These are phyloP conservation scores for Heliconius ismenius DNA, from an alignment of 2,888 invertebrate genomes.

Conservation along the genomic window DNA sequence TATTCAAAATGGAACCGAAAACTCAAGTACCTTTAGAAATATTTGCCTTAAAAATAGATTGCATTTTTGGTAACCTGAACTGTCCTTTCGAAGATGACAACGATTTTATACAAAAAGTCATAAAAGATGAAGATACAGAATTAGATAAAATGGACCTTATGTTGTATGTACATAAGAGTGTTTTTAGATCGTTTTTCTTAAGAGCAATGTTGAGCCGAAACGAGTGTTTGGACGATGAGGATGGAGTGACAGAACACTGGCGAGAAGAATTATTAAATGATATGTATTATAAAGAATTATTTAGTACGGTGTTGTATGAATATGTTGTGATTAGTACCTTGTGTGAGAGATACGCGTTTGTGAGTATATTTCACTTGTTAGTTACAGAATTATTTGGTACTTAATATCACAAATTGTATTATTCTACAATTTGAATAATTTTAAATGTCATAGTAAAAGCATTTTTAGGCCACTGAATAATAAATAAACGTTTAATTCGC, in stretches of 20 bases:
- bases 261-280: constrained; percentile 43
- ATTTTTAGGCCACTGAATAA: no score
- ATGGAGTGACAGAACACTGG: constrained; percentile 24
- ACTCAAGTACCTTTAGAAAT: constrained; percentile 38
- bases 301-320: constrained; percentile 52
- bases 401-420: no score
- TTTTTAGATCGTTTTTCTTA: constrained; percentile 56
- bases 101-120: constrained; percentile 46
- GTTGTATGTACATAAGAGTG: constrained; percentile 45
- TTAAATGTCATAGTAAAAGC: no score
- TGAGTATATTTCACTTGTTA: constrained; percentile 52
- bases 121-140: constrained; percentile 41
- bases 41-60: constrained; percentile 54
- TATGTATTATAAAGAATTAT: constrained; percentile 47
- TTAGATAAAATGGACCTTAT: constrained; percentile 49
- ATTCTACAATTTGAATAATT: no score
- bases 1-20: constrained; percentile 39
- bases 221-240: constrained; percentile 6
- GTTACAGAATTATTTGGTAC: neutral
- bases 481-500: no score
- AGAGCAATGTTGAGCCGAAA: neutral
- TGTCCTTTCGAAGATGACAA: constrained; percentile 57
- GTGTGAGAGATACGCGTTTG: constrained; percentile 61
- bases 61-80: constrained; percentile 53
- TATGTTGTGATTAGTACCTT: constrained; percentile 54